phyloP scores from a whole-genome alignment of 2,113 vertebrate genomes.

The Lucifuga dentata region DNA sequence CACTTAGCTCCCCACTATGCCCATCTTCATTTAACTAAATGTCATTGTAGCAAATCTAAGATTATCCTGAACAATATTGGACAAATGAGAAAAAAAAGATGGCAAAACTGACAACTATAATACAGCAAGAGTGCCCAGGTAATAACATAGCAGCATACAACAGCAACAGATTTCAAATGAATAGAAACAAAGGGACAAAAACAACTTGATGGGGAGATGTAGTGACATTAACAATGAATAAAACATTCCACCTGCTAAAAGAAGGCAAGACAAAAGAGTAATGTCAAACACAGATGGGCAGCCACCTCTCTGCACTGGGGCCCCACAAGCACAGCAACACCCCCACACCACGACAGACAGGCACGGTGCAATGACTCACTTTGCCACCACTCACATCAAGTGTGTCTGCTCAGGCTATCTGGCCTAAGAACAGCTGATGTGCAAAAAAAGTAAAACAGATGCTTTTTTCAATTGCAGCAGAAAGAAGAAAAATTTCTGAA shows the following conservation, averaged over 20 bases:
- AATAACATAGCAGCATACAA: constrained; percentile 85
- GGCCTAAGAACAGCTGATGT: constrained; percentile 99
- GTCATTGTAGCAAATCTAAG: constrained; percentile 54
- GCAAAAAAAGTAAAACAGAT: constrained; percentile 89
- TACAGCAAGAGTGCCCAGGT: constrained; percentile 39
- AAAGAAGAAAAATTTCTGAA: constrained; percentile 83
- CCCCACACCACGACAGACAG: constrained; percentile 83
- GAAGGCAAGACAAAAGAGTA: constrained; percentile 75
- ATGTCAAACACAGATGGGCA: constrained; percentile 90
- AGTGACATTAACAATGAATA: constrained; percentile 80
- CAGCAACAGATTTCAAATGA: constrained; percentile 69
- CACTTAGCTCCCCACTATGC: constrained; percentile 53
- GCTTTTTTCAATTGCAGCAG: constrained; percentile 90
- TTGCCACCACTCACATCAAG: constrained; percentile 99
- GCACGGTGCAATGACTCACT: constrained; percentile 99
- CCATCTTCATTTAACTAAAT: constrained; percentile 39
- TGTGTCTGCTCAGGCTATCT: constrained; percentile 99
- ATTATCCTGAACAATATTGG: constrained; percentile 93
- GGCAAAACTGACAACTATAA: constrained; percentile 37
- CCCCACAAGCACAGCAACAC: constrained; percentile 86
- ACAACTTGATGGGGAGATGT: constrained; percentile 83
- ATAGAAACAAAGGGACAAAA: constrained; percentile 61
- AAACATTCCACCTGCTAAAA: constrained; percentile 76
- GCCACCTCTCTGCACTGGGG: constrained; percentile 87
- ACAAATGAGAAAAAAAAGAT: constrained; percentile 60